Percentiles rank a stretch among this genome's conserved stretches.
These are phyloP conservation scores for Drosophila setosimentum DNA, from an alignment of 2,888 invertebrate genomes.

Conservation along the genomic window DNA sequence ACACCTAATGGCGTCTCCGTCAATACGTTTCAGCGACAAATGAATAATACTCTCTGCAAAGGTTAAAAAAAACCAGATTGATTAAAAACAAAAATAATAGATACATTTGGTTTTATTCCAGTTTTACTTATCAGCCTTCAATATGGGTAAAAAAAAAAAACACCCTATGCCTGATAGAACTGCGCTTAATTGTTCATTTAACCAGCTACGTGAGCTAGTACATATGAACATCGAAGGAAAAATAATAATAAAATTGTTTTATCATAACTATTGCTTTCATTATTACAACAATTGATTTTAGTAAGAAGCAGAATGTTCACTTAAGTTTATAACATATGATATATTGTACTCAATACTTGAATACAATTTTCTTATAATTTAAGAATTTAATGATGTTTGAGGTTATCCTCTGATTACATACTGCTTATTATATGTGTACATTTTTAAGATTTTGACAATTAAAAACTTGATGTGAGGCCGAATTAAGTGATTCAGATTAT, in stretches of 20 bases:
- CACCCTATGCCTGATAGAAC: background rate
- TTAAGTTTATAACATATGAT: background rate
- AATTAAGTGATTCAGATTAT: background rate
- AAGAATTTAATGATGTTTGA: background rate
- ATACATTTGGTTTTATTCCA: constrained; percentile 1
- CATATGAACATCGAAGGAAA: background rate
- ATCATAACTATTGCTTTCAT: background rate
- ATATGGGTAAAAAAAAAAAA: no score
- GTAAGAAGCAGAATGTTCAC: background rate
- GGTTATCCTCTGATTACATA: background rate
- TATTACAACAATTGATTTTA: background rate
- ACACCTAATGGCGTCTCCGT: no score
- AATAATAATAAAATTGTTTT: background rate
- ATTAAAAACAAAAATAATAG: background rate
- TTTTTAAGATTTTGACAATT: background rate
- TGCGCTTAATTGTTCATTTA: constrained; percentile 1
- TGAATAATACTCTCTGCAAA: no score
- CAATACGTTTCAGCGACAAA: background rate
- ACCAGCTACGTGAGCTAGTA: background rate
- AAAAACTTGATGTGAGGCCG: constrained; percentile 17
- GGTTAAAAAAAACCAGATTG: background rate
- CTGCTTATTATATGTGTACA: background rate
- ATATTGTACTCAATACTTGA: background rate
- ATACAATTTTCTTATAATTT: background rate
- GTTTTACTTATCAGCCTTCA: no score